Base-by-base conservation (phyloP, 2,888 invertebrate genomes). In the Notodonta ziczac region DNA sequence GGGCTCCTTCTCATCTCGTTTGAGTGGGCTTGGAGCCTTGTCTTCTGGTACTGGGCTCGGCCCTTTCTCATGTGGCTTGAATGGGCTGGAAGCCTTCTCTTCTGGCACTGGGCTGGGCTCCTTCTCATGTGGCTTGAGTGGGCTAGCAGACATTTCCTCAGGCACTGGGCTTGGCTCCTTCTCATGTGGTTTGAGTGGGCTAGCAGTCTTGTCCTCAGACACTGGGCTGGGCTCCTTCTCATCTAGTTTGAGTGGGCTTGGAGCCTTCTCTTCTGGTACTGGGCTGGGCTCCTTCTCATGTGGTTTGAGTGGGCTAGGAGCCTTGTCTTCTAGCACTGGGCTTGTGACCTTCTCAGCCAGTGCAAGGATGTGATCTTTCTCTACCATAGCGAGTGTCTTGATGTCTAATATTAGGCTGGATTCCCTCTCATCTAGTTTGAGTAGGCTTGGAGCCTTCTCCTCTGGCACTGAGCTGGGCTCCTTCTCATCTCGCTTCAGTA, bases 21-120 rank as follows among this genome's bases (percentile, higher is more conserved):
- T 58, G 0, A 57, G 42, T 12, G 55, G 65, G 56, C 60, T 62
- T 35, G 32, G 56, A 9, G 4, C 39, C 10, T 48, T 65, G 2
- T 62, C 58, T 6, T 59, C 35, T 13, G 58, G 39, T 56, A 59
- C 58, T 4, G 59, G 56, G 12, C 51, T 65, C 39, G 39, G 44
- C 7, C 53, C 52, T 40, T 72, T 70, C 16, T 65, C 62, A 12
- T 66, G 60, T 48, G 12, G 24, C 10, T 48, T 44, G 6, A 39
- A 35, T 8, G 59, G n/a, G n/a, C 10, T 56, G 2, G 55, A 35
- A 3, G 12, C 50, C 4, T 16, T 61, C 0, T 61, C 59, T 0
- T 65, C 60, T 8, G 2, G 6, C 2, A n/a, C 39, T 5, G 51
- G 16, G 12, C 13, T 52, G 0, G 53, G 39, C 0, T 24, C 50